Evolutionary conservation across 1,140 invertebrate genomes (phyloP).

Genomic region (Zaprionus gabonicus): DNA sequence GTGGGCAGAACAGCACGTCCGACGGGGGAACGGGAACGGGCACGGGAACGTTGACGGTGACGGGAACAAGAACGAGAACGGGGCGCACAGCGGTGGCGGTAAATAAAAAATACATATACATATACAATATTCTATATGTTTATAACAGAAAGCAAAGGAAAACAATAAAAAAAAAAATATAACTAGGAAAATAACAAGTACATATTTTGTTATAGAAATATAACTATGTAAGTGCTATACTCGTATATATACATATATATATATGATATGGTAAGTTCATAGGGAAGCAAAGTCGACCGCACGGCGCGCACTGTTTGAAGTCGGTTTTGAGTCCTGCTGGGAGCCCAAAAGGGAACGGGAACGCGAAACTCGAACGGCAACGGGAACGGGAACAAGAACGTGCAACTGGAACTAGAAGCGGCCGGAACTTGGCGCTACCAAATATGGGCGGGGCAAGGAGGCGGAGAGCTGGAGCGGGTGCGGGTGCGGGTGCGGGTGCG

Average conservation of each 20-base stretch:
- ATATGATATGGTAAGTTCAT: constrained; percentile 5
- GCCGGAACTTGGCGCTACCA: neutral
- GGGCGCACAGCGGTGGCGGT: constrained; percentile 58
- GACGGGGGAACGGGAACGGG: constrained; percentile 14
- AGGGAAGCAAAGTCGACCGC: constrained; percentile 47
- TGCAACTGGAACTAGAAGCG: constrained; percentile 6
- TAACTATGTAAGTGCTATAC: constrained; percentile 29
- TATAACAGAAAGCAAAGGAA: constrained; percentile 41
- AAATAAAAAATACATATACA: constrained; percentile 22
- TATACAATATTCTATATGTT: constrained; percentile 36
- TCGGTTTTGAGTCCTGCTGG: constrained; percentile 49
- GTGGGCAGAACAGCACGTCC: constrained; percentile 41
- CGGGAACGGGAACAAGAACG: neutral
- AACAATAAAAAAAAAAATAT: constrained; percentile 27
- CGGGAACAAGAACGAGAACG: constrained; percentile 20
- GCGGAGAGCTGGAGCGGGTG: too few species aligned
- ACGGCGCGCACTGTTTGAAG: constrained; percentile 58
- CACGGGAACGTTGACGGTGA: constrained; percentile 9
- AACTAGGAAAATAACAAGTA: constrained; percentile 40
- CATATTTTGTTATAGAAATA: constrained; percentile 71
- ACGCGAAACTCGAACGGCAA: neutral
- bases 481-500: neutral
- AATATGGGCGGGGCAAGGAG: too few species aligned
- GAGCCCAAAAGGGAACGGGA: constrained; percentile 10
- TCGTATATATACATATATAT: neutral